phyloP scores from a whole-genome alignment of 2,888 invertebrate genomes.

The Drosophila cyrtoloma region DNA sequence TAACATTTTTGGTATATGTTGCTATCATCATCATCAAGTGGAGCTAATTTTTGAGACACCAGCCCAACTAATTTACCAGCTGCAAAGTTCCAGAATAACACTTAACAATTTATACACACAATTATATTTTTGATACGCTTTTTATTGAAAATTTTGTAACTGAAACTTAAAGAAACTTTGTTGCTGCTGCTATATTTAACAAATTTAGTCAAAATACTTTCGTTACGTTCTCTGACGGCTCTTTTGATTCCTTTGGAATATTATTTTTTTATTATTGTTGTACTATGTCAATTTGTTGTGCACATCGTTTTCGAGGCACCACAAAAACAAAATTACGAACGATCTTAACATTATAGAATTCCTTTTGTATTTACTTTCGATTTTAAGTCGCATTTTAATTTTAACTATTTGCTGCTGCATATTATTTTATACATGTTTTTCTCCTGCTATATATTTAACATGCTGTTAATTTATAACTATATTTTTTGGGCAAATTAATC shows the following conservation, averaged over 20 bases:
- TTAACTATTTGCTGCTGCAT: constrained; percentile 12
- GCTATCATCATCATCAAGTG: constrained; percentile 18
- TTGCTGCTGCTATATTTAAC: constrained; percentile 7
- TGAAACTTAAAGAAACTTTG: neutral
- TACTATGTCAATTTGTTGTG: constrained; percentile 29
- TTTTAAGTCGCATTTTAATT: constrained; percentile 57
- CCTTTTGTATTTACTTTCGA: constrained; percentile 65
- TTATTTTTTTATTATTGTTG: constrained; percentile 31
- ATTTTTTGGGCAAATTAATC: constrained; percentile 20
- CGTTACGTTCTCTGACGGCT: constrained; percentile 16
- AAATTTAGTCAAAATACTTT: constrained; percentile 32
- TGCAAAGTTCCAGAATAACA: constrained; percentile 16
- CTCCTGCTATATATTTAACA: constrained; percentile 23
- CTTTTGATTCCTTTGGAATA: constrained; percentile 24
- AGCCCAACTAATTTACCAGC: constrained; percentile 3
- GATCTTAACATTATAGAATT: constrained; percentile 53
- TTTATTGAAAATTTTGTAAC: neutral
- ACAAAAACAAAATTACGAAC: constrained; percentile 4
- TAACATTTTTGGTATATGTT: constrained; percentile 41
- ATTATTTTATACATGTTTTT: constrained; percentile 38
- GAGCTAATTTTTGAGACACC: constrained; percentile 19
- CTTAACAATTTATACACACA: constrained; percentile 14
- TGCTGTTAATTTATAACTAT: constrained; percentile 44
- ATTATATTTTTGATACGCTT: constrained; percentile 57
- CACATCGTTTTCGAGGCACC: constrained; percentile 76